Conservation (phyloP, 2,113 vertebrate species). For the Probosciger aterrimus region DNA sequence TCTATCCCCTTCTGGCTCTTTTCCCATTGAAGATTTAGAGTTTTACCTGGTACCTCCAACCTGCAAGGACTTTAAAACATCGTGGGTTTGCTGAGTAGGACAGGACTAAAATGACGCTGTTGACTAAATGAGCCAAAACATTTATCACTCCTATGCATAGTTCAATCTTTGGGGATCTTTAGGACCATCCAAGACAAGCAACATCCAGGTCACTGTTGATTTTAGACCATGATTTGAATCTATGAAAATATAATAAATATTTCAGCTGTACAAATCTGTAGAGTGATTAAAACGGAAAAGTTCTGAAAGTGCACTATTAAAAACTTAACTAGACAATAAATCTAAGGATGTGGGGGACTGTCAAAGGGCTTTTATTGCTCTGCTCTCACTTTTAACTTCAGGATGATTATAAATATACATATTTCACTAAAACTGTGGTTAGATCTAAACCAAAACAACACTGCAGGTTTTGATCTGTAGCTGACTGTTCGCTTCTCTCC, state of each 20-base stretch:
- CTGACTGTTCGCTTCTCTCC: not conserved
- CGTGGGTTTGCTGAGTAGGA: not conserved
- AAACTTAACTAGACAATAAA: constrained; percentile 76
- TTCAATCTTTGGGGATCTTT: not conserved
- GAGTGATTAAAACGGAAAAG: constrained; percentile 64
- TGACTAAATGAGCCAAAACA: not conserved
- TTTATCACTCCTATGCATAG: not conserved
- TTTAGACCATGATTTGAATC: constrained; percentile 61
- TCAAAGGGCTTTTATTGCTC: constrained; percentile 61
- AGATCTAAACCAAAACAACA: not conserved
- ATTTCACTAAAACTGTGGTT: constrained; percentile 57
- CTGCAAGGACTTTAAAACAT: not conserved
- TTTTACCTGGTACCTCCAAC: not conserved
- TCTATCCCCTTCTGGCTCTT: not conserved
- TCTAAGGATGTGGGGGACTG: constrained; percentile 59
- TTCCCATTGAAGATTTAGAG: not conserved
- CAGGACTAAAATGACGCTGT: not conserved
- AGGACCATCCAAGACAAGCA: constrained; percentile 13
- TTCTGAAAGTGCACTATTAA: constrained; percentile 70
- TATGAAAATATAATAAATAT: constrained; percentile 58
- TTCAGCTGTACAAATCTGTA: constrained; percentile 67
- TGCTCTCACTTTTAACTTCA: constrained; percentile 64
- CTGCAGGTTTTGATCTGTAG: not conserved
- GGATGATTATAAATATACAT: constrained; percentile 41
- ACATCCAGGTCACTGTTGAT: not conserved